A percentile compares a stretch with the other conserved stretches of the same genome.
Conservation (phyloP, 2,888 invertebrate species). For the Drosophila paucipuncta region DNA sequence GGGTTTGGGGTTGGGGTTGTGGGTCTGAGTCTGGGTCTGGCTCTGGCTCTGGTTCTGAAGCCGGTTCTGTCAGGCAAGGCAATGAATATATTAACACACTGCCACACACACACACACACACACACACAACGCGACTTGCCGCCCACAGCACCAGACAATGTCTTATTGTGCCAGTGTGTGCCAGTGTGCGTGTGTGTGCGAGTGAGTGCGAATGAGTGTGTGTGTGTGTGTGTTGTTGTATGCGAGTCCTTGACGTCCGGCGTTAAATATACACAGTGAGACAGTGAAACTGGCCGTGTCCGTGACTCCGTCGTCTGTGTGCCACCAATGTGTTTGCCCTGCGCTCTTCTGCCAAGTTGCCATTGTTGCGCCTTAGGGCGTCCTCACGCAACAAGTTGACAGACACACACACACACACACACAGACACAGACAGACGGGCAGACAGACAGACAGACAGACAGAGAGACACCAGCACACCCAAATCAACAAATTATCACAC, state of each 20-base stretch:
- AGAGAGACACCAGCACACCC: conserved; percentile 22
- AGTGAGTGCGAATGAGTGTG: conserved; percentile 28
- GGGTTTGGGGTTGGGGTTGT: conserved; percentile 16
- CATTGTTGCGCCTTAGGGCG: conserved; percentile 69
- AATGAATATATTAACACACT: conserved; percentile 83
- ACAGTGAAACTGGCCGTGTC: conserved; percentile 39
- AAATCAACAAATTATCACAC: conserved; percentile 76
- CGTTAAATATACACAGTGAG: conserved; percentile 53
- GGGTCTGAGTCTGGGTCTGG: conserved; percentile 32
- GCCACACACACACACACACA: conserved; percentile 53
- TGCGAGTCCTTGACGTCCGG: conserved; percentile 72
- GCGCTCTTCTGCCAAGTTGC: conserved; percentile 23
- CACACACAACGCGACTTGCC: conserved; percentile 24
- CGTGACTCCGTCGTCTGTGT: conserved; percentile 19
- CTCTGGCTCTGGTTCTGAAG: conserved; percentile 24
- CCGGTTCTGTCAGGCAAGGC: conserved; percentile 56
- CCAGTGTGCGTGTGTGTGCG: conserved; percentile 23
- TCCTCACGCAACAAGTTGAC: conserved; percentile 69
- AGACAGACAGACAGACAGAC: conserved; percentile 28
- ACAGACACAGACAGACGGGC: conserved; percentile 30
- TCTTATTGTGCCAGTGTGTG: conserved; percentile 52
- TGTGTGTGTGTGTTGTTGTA: conserved; percentile 30
- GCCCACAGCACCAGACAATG: conserved; percentile 50
- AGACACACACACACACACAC: conserved; percentile 31
- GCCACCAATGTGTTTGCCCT: conserved; percentile 30